phyloP scores from a whole-genome alignment of 2,113 vertebrate species.

The Acrocephalus arundinaceus region DNA sequence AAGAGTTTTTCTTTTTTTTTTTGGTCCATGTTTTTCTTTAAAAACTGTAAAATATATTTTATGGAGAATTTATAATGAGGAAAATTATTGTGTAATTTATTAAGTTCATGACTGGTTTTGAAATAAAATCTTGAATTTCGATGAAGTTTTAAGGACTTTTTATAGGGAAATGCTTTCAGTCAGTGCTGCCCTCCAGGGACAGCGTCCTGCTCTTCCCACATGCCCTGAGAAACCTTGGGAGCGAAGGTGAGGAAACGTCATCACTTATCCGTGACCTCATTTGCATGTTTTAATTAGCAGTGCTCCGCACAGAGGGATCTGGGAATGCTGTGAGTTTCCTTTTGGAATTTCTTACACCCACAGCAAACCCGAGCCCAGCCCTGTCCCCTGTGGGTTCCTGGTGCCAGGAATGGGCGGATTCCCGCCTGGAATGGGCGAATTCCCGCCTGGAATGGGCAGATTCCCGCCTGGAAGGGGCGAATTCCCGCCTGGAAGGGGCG shows the following conservation, averaged over 20 bases:
- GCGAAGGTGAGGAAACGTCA: background rate
- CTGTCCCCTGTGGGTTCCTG: background rate
- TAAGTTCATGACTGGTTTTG: conserved; percentile 72
- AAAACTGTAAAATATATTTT: conserved; percentile 81
- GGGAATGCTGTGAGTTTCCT: background rate
- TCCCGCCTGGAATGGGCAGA: background rate
- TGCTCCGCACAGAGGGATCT: background rate
- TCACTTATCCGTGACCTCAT: background rate
- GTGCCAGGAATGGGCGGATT: background rate
- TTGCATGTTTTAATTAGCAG: background rate
- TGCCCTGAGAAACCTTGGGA: background rate
- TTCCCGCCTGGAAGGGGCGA: no score
- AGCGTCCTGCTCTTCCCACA: accelerated
- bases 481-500: no score
- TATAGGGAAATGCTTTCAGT: background rate
- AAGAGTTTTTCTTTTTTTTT: background rate
- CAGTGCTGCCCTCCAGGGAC: background rate
- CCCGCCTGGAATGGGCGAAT: background rate
- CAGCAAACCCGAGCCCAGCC: background rate
- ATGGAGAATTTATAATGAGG: conserved; percentile 77
- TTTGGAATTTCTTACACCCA: background rate
- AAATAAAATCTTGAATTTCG: conserved; percentile 76
- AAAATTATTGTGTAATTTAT: conserved; percentile 82
- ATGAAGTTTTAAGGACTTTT: background rate
- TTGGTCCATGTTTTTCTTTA: conserved; percentile 42